Percentiles rank a stretch among this genome's conserved stretches.
phyloP scores from a whole-genome alignment of 2,797 vertebrate genomes.

The Microcaecilia unicolor region DNA sequence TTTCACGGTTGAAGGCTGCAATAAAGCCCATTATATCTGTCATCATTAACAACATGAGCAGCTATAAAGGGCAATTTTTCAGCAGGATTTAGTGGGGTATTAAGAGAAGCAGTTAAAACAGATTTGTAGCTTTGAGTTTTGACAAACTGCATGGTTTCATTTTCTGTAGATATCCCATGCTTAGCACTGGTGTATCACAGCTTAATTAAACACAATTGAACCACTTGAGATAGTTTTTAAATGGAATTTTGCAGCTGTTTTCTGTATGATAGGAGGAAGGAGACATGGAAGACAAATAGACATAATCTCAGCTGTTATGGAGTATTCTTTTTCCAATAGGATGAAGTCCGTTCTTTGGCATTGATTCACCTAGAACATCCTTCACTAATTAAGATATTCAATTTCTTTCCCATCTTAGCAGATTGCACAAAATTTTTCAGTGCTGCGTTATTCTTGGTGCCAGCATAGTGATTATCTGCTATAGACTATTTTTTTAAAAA shows the following conservation, averaged over 20 bases:
- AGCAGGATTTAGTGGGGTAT: too few relatives aligned
- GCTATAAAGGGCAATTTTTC: too few relatives aligned
- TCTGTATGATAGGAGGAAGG: background rate
- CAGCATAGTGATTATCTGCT: too few relatives aligned
- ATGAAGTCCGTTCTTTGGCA: conserved; percentile 18
- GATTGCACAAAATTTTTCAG: too few relatives aligned
- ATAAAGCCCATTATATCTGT: too few relatives aligned
- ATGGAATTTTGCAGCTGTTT: conserved; percentile 15
- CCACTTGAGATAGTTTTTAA: conserved; percentile 5
- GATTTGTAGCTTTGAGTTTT: background rate
- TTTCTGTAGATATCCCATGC: background rate
- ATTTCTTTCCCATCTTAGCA: too few relatives aligned
- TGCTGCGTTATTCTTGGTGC: too few relatives aligned
- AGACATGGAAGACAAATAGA: conserved; percentile 18
- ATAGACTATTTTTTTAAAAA: too few relatives aligned
- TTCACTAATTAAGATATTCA: conserved; percentile 36
- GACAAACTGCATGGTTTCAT: background rate
- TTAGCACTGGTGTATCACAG: background rate
- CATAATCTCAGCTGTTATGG: conserved; percentile 1
- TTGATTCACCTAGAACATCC: conserved; percentile 26
- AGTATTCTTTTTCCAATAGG: conserved; percentile 14
- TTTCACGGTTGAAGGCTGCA: too few relatives aligned
- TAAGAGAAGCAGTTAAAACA: too few relatives aligned
- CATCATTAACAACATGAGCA: too few relatives aligned
- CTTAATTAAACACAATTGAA: conserved; percentile 14